Conservation (phyloP, 1,140 invertebrate species). For the Drosophila athabasca region DNA sequence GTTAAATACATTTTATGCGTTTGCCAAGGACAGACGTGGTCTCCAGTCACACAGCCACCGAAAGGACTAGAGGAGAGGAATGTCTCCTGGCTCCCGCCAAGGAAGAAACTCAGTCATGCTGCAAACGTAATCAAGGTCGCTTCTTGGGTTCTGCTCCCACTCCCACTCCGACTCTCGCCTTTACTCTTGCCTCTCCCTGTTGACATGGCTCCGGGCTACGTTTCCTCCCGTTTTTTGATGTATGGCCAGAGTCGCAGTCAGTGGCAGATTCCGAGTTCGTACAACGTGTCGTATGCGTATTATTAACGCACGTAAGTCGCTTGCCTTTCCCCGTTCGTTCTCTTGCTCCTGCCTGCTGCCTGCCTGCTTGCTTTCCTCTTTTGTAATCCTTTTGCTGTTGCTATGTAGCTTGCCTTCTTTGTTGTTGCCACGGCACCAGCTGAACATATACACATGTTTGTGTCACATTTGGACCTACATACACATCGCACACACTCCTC, state of each 20-base stretch:
- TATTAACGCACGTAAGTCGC: constrained; percentile 73
- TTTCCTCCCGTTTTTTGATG: constrained; percentile 56
- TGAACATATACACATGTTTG: constrained; percentile 77
- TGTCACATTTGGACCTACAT: constrained; percentile 74
- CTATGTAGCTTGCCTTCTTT: constrained; percentile 40
- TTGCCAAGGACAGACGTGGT: constrained; percentile 41
- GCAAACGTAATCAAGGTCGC: constrained; percentile 78
- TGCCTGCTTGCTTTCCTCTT: not conserved
- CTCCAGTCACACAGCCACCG: too few relatives aligned
- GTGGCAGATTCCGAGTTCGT: constrained; percentile 26
- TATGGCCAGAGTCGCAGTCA: constrained; percentile 51
- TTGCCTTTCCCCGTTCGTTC: constrained; percentile 3
- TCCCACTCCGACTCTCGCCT: not conserved
- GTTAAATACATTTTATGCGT: constrained; percentile 82
- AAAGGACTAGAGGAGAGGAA: not conserved
- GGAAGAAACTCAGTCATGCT: constrained; percentile 65
- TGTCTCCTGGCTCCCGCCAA: constrained; percentile 5
- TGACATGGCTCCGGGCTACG: constrained; percentile 49
- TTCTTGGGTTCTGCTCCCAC: not conserved
- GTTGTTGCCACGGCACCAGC: constrained; percentile 59
- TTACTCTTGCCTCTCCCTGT: constrained; percentile 21
- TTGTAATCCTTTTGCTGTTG: constrained; percentile 74
- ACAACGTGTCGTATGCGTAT: constrained; percentile 74
- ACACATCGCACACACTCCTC: constrained; percentile 13
- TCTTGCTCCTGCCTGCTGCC: not conserved